Base-by-base conservation (phyloP, 2,113 vertebrate species). In the Elephantulus edwardii region DNA sequence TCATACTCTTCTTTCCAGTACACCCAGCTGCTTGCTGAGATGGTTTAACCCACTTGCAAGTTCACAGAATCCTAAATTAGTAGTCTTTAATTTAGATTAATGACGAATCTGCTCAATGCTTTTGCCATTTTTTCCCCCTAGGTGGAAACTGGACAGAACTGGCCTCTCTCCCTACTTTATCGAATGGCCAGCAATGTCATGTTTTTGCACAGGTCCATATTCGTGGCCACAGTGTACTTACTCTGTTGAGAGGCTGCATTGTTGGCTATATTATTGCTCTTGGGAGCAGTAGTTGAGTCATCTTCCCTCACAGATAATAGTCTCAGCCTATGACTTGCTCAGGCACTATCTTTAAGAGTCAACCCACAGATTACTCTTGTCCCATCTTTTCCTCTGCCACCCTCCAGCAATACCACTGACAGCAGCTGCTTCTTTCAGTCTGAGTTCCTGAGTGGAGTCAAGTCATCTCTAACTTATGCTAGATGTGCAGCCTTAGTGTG, bases 401-500 rank as follows among this genome's bases (percentile, higher is more conserved):
- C 14, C 16, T 56, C 44, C 48, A 40, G 20, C 54, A 62, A n/a
- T 8, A 2, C 7, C n/a, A 22, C 38, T 19, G 38, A 26, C 12
- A 71, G 16, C 72, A 72, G 33, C 9, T 26, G 6, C 26, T 74
- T 85, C 56, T 82, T n/a, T 30, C 19, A 76, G 71, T 40, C 8
- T 6, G 19, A 9, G 19, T 54, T 44, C 33, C 1, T 13, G 30
- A 3, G 22, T 50, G 40, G 35, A 66, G 66, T 46, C 38, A 8
- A 60, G 17, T 2, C 66, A 64, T 14, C 16, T 17, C 33, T 50
- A 70, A 9, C 8, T 30, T 48, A 7, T 16, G 28, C 16, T 6
- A n/a, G 33, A 17, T 2, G 1, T 17, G 2, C 11, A 24, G 16
- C 3, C 1, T 9, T 3, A 66, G 24, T 28, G n/a, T 64, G 28